phyloP scores from a whole-genome alignment of 2,797 vertebrate species.

The Echiichthys vipera region DNA sequence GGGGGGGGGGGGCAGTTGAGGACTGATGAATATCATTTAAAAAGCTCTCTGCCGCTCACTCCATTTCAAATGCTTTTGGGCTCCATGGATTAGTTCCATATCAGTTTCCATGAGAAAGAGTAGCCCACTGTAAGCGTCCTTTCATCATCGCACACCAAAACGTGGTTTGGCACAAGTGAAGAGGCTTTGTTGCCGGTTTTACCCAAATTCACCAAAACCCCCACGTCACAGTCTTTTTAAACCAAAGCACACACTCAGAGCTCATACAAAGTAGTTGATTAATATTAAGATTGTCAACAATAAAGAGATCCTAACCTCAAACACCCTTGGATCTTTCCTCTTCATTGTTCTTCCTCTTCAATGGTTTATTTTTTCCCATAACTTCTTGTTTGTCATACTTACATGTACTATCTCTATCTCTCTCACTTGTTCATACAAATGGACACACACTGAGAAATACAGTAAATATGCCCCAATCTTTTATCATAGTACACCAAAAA shows the following conservation, averaged over 20 bases:
- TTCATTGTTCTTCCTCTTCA: background rate
- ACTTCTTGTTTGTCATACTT: slow-evolving; percentile 1
- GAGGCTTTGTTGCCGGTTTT: slow-evolving; percentile 62
- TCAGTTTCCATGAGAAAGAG: slow-evolving; percentile 54
- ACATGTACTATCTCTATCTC: slow-evolving; percentile 2
- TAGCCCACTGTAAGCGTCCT: slow-evolving; percentile 6
- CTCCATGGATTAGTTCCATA: slow-evolving; percentile 57
- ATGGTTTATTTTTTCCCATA: background rate
- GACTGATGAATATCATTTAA: slow-evolving; percentile 37
- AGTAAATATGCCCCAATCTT: slow-evolving; percentile 25
- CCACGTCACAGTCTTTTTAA: slow-evolving; percentile 23
- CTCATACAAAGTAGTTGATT: slow-evolving; percentile 55
- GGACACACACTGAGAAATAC: slow-evolving; percentile 42
- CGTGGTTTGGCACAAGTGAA: slow-evolving; percentile 65
- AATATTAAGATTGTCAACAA: slow-evolving; percentile 46
- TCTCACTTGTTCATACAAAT: slow-evolving; percentile 3
- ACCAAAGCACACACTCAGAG: slow-evolving; percentile 56
- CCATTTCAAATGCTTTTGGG: slow-evolving; percentile 46
- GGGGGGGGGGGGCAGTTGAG: slow-evolving; percentile 21
- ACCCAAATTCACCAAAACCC: slow-evolving; percentile 58
- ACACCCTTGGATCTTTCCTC: slow-evolving; percentile 25
- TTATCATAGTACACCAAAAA: background rate
- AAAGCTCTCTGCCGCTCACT: slow-evolving; percentile 47
- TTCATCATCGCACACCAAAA: slow-evolving; percentile 42
- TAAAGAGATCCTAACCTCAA: slow-evolving; percentile 40